Percentiles rank a stretch among this genome's conserved stretches.
Conservation (phyloP, 1,140 invertebrate species). For the Chrysomallon squamiferum region DNA sequence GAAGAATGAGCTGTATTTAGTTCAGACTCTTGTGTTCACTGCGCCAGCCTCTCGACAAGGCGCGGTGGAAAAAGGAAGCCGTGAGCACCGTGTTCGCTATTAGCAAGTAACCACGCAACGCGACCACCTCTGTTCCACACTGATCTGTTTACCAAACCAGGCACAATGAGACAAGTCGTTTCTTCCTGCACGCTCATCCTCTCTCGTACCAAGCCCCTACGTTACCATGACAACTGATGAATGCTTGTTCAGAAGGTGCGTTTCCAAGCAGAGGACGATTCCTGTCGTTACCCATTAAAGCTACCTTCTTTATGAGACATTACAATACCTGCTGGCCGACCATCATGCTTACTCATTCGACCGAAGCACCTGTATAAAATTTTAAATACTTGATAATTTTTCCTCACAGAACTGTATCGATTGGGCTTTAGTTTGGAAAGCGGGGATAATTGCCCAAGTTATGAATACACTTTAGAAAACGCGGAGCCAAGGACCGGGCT, state of each 20-base stretch:
- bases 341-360: background rate
- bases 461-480: slow-evolving; percentile 7
- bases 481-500: background rate
- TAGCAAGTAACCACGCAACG: background rate
- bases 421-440: slow-evolving; percentile 6
- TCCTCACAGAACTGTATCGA: background rate
- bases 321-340: background rate
- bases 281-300: too few relatives aligned
- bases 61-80: too few relatives aligned
- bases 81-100: background rate
- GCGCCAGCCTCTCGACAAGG: too few relatives aligned
- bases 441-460: slow-evolving; percentile 4
- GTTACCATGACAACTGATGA: slow-evolving; percentile 7
- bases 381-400: slow-evolving; percentile 10
- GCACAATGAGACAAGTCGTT: too few relatives aligned
- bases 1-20: too few relatives aligned
- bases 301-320: too few relatives aligned
- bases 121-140: background rate
- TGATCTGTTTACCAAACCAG: background rate
- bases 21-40: too few relatives aligned
- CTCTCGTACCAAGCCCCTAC: slow-evolving; percentile 1
- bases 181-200: background rate
- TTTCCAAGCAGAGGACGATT: background rate
- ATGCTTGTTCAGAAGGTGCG: slow-evolving; percentile 1
- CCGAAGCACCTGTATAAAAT: slow-evolving; percentile 5